Percentiles rank a stretch among this genome's conserved stretches.
Conservation (phyloP, 2,797 vertebrate genomes). For the Saguinus oedipus region DNA sequence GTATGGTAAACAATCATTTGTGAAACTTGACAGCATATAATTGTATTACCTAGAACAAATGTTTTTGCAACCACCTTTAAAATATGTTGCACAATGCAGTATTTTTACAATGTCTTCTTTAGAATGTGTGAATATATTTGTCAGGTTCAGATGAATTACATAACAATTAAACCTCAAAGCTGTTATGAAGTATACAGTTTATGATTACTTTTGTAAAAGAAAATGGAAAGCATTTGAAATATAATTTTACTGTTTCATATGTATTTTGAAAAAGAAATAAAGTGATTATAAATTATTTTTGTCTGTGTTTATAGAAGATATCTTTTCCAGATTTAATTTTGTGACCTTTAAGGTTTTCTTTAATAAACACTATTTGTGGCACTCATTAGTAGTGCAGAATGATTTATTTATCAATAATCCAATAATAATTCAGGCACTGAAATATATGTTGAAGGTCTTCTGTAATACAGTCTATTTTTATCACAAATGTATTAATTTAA, state of each 20-base stretch:
- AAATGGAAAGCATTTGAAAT: constrained; percentile 91
- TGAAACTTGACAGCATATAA: constrained; percentile 84
- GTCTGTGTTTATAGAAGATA: constrained; percentile 63
- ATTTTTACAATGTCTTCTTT: constrained; percentile 88
- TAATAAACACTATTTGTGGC: background rate
- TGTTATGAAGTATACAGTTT: constrained; percentile 96
- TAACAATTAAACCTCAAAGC: constrained; percentile 89
- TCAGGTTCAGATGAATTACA: constrained; percentile 86
- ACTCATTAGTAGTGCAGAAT: background rate
- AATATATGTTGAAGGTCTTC: background rate
- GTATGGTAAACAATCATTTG: constrained; percentile 85
- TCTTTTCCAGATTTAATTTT: constrained; percentile 48
- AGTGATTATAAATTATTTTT: constrained; percentile 80
- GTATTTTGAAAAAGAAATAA: constrained; percentile 94
- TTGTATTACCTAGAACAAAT: constrained; percentile 85
- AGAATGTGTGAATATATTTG: constrained; percentile 87
- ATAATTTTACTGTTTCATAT: constrained; percentile 96
- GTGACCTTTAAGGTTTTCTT: background rate
- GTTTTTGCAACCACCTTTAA: constrained; percentile 86
- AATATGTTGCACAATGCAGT: constrained; percentile 86
- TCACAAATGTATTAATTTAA: background rate
- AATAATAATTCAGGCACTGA: background rate
- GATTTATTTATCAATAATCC: constrained; percentile 12
- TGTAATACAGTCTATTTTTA: background rate
- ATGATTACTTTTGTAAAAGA: constrained; percentile 98